phyloP scores from a whole-genome alignment of 2,888 invertebrate species.

The Sthenelais limicola region DNA sequence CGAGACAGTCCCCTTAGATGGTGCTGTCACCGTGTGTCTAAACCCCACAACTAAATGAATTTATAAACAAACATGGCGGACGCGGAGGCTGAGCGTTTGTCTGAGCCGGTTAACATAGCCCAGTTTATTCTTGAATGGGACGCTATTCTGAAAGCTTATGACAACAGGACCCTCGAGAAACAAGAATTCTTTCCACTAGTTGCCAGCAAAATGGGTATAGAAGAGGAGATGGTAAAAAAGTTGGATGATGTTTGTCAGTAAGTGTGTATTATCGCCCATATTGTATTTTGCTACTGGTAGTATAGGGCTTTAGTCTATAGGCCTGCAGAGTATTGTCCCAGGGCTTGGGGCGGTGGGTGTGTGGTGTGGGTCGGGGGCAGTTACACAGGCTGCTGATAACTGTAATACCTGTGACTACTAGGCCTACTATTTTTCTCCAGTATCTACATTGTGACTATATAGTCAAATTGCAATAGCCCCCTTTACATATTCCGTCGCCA shows the following conservation, averaged over 20 bases:
- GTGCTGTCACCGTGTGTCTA: too few species aligned
- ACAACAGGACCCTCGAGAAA: neutral
- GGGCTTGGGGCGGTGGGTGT: neutral
- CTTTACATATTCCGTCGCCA: too few species aligned
- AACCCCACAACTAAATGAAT: too few species aligned
- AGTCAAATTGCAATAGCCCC: too few species aligned
- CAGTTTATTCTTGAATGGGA: conserved; percentile 15
- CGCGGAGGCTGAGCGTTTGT: neutral
- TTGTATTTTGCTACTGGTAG: neutral
- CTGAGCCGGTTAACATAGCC: neutral
- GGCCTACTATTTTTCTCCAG: too few species aligned
- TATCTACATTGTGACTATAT: too few species aligned
- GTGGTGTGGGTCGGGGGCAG: too few species aligned
- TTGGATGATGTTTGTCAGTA: conserved; percentile 9
- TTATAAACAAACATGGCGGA: neutral
- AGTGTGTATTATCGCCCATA: conserved; percentile 17
- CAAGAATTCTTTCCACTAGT: neutral
- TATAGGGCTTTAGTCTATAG: neutral
- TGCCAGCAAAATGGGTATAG: conserved; percentile 8
- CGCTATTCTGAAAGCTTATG: neutral
- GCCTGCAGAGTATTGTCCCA: neutral
- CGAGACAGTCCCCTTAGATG: too few species aligned
- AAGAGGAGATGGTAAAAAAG: neutral
- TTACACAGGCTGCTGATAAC: too few species aligned
- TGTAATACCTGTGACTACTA: too few species aligned